These are phyloP conservation scores for Ichneumoninae sp. DNA, from an alignment of 2,888 invertebrate species.

Conservation along the genomic window DNA sequence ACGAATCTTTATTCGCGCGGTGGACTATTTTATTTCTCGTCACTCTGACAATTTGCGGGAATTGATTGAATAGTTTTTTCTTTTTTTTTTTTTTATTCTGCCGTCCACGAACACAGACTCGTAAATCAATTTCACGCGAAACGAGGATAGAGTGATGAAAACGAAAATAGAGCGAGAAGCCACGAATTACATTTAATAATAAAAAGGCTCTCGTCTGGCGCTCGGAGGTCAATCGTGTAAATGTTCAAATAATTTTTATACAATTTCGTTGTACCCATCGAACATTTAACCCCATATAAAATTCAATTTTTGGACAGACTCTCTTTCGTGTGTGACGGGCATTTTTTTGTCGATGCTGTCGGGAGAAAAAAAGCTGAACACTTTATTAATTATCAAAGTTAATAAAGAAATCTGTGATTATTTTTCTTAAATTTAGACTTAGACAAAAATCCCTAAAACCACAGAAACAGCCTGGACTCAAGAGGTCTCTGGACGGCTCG, in stretches of 20 bases:
- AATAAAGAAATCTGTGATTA: too few species aligned
- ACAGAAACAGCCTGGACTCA: too few species aligned
- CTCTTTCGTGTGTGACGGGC: neutral
- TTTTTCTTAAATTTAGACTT: neutral
- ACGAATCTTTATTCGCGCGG: constrained; percentile 2
- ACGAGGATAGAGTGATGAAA: constrained; percentile 52
- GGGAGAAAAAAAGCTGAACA: neutral
- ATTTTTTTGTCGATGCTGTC: neutral
- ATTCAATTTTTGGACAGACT: neutral
- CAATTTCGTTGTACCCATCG: neutral
- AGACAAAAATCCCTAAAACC: neutral
- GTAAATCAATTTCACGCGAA: constrained; percentile 65
- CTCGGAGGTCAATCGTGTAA: neutral
- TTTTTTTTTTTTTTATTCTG: neutral
- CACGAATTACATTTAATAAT: constrained; percentile 33
- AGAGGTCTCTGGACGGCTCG: neutral
- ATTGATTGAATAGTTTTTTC: constrained; percentile 30
- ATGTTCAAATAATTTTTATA: neutral
- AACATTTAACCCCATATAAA: neutral
- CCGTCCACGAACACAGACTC: constrained; percentile 46
- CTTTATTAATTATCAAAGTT: neutral
- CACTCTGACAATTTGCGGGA: constrained; percentile 33
- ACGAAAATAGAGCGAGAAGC: constrained; percentile 60
- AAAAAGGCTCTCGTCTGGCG: neutral
- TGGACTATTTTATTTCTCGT: constrained; percentile 29